Percentiles rank a stretch among this genome's conserved stretches.
Conservation (phyloP, 2,113 vertebrate genomes). For the Microcebus ravelobensis region DNA sequence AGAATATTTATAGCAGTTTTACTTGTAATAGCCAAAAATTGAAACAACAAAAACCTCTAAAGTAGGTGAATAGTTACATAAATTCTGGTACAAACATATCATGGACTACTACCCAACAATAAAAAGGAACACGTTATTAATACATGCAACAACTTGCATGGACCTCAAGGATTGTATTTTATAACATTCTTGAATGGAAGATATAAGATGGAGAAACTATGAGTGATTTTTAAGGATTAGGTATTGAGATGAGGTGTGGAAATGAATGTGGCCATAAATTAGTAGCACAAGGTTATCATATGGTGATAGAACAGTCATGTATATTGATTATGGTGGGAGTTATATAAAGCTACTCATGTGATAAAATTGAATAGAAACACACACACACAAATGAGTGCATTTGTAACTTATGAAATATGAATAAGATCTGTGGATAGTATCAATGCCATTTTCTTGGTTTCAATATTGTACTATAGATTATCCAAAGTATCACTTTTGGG, state of each 20-base stretch:
- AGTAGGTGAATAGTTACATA: neutral
- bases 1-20: neutral
- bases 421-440: neutral
- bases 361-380: neutral
- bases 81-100: neutral
- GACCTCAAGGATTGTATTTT: neutral
- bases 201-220: neutral
- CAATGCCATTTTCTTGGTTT: neutral
- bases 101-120: neutral
- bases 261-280: neutral
- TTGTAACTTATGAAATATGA: neutral
- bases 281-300: neutral
- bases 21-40: neutral
- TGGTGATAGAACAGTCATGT: neutral
- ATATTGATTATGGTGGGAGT: neutral
- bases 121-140: neutral
- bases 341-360: neutral
- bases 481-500: neutral
- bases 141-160: neutral
- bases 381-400: neutral
- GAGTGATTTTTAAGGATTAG: neutral
- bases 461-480: neutral
- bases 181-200: neutral
- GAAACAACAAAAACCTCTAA: neutral
- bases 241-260: neutral